Percentiles rank a stretch among this genome's conserved stretches.
phyloP scores from a whole-genome alignment of 2,797 vertebrate species.

The Protosalanx chinensis region DNA sequence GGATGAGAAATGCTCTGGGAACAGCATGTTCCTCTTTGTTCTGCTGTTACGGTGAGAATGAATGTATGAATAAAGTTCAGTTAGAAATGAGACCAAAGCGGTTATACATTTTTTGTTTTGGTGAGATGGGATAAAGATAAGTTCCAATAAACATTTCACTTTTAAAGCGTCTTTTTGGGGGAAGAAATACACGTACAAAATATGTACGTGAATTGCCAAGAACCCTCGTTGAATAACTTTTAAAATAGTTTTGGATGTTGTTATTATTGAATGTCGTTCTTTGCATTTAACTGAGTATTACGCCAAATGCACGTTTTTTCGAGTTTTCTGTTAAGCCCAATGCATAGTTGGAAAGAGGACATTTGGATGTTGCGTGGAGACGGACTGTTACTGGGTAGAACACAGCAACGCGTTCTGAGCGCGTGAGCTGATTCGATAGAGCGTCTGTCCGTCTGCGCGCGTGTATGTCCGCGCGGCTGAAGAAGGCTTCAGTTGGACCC shows the following conservation, averaged over 20 bases:
- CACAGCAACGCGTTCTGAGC: no score
- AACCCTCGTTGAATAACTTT: no score
- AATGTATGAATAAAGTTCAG: slow-evolving; percentile 2
- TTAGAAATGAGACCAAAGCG: not conserved
- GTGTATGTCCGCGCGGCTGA: not conserved
- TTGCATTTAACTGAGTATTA: not conserved
- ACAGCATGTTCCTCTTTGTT: slow-evolving; percentile 63
- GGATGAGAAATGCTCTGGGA: slow-evolving; percentile 33
- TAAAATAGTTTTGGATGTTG: no score
- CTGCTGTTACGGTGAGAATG: slow-evolving; percentile 26
- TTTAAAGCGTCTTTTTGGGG: not conserved
- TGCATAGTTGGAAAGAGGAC: not conserved
- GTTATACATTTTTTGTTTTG: not conserved
- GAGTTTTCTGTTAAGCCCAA: not conserved
- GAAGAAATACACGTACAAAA: no score
- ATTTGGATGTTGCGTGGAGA: not conserved
- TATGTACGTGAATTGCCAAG: no score
- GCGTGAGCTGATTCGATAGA: not conserved
- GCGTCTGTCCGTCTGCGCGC: not conserved
- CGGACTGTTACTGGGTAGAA: not conserved
- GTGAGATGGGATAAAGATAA: not conserved
- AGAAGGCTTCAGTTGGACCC: not conserved
- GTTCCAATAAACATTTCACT: not conserved
- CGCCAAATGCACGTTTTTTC: no score
- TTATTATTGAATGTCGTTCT: not conserved